These are phyloP conservation scores for Seira sanloemensis DNA, from an alignment of 2,888 invertebrate species.

Conservation along the genomic window DNA sequence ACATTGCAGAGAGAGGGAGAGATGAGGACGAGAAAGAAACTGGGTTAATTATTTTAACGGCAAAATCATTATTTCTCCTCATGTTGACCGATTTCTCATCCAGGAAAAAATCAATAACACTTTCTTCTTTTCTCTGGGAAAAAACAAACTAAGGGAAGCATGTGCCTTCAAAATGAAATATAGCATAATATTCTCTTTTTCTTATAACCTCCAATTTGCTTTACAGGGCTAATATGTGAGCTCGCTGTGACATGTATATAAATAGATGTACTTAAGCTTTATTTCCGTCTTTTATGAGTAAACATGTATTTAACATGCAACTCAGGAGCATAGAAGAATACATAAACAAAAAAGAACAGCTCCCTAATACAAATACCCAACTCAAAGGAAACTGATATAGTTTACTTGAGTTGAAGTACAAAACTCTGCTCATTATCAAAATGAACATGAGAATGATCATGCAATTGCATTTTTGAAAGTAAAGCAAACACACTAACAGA, in stretches of 20 bases:
- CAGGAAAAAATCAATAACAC: conserved; percentile 24
- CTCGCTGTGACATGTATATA: not conserved
- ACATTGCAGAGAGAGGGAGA: conserved; percentile 6
- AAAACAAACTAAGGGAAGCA: too few relatives aligned
- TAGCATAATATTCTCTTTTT: not conserved
- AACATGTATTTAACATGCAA: not conserved
- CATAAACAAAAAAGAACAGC: not conserved
- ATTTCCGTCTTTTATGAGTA: not conserved
- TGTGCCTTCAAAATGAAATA: not conserved
- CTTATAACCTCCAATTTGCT: not conserved
- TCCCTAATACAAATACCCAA: not conserved
- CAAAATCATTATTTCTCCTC: conserved; percentile 20
- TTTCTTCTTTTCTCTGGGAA: too few relatives aligned
- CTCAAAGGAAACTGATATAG: not conserved
- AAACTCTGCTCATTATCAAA: not conserved
- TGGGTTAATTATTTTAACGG: conserved; percentile 57
- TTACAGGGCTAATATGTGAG: not conserved
- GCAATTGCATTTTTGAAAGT: not conserved
- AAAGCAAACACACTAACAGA: not conserved
- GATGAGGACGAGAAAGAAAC: not conserved
- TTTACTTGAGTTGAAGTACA: not conserved
- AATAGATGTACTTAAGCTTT: not conserved
- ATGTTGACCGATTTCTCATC: conserved; percentile 27
- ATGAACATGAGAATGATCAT: not conserved
- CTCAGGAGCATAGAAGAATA: not conserved